Evolutionary conservation across 2,797 vertebrate genomes (phyloP), one percentile per base, ranked within the genome.

Genomic region (Spondyliosoma cantharus): DNA sequence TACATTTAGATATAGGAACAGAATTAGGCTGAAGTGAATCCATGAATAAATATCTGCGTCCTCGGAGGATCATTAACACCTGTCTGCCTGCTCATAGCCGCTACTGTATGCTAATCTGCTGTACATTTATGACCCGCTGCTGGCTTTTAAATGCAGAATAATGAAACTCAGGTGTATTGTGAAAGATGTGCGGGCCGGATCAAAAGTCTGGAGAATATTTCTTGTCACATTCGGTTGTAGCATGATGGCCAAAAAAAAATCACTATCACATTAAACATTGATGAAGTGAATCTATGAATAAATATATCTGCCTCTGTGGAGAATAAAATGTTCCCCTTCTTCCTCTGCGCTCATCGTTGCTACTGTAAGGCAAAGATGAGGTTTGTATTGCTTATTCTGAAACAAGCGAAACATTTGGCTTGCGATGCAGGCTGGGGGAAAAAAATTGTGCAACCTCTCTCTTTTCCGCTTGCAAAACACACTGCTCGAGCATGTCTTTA

Each of bases 11-110:
- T 87, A 76, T 76, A 81, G 73, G 70, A 56, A 29, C 37, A 76
- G 83, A 88, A 90, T 91, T 83, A 84, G 75, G 72, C 77, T 78
- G 59, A 84, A 82, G 76, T 58, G 92, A 90, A 92, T 77, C 74
- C 80, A 91, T 93, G 91, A 93, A 92, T 93, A 92, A 90, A 92
- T 89, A 86, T 89, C 13, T 0, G 52, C 54, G 85, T 89, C 92
- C 91, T 87, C 8, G 20, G 91, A 90, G 91, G 82, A 91, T 92
- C 85, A 91, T 92, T 90, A 92, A 88, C 90, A 91, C 90, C 90
- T 91, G 87, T 90, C 87, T 82, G 79, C 61, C 89, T 71, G 82
- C 83, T 86, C 79, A 56, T 68, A 86, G 74, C 79, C 65, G 84
- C 83, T 64, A 76, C 78, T 82, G 69, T 89, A 89, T 91, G 90